phyloP scores from a whole-genome alignment of 2,113 vertebrate genomes.

The Eublepharis macularius region DNA sequence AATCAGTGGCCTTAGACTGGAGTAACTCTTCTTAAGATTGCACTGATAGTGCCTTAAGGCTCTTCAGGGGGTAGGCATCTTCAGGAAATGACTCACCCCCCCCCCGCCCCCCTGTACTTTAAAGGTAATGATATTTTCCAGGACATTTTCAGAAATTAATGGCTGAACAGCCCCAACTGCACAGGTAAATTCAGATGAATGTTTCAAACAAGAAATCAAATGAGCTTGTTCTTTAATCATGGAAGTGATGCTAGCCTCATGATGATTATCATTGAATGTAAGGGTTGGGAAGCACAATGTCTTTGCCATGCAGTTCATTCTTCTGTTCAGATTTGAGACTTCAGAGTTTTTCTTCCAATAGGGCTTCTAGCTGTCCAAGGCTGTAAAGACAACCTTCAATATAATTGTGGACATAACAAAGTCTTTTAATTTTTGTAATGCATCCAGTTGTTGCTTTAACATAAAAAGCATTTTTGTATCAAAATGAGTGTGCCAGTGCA shows the following conservation, averaged over 20 bases:
- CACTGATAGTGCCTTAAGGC: neutral
- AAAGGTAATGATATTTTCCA: neutral
- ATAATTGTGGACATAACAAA: too few species aligned
- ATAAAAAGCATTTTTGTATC: too few species aligned
- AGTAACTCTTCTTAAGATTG: too few species aligned
- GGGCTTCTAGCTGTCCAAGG: neutral
- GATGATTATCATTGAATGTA: neutral
- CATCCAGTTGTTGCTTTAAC: too few species aligned
- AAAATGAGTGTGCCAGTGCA: too few species aligned
- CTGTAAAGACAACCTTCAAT: too few species aligned
- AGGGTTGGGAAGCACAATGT: neutral
- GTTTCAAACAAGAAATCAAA: neutral
- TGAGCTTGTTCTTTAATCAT: neutral
- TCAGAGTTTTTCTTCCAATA: neutral
- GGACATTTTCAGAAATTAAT: neutral
- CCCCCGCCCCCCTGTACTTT: too few species aligned
- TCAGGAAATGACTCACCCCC: neutral
- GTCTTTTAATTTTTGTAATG: too few species aligned
- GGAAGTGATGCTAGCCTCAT: neutral
- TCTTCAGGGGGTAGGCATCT: neutral
- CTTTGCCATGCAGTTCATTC: neutral
- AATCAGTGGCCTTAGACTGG: too few species aligned
- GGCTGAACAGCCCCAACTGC: neutral
- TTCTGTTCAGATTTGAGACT: neutral
- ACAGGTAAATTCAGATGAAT: neutral